Conservation (phyloP, 2,113 vertebrate genomes). For the Mellivora capensis region DNA sequence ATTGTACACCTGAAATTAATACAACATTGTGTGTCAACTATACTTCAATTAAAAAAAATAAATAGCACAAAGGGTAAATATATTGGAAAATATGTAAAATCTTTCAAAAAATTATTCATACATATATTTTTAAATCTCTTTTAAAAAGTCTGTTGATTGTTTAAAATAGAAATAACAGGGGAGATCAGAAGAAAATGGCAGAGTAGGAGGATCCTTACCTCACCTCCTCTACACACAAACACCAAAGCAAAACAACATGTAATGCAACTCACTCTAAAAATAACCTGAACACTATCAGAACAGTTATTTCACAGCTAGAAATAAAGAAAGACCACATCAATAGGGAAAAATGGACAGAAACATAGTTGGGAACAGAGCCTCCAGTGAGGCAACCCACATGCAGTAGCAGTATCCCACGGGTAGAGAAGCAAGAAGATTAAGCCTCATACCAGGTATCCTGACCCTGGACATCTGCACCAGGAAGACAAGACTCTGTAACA, state of each 20-base stretch:
- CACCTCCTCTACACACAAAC: background rate
- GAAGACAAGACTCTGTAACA: background rate
- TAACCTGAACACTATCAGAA: background rate
- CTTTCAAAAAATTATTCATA: background rate
- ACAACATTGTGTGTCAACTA: background rate
- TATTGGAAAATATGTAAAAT: background rate
- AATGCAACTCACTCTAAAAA: background rate
- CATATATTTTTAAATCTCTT: background rate
- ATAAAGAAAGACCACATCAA: background rate
- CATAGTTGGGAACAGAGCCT: background rate
- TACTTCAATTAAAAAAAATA: background rate
- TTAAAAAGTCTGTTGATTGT: background rate
- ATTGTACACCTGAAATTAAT: background rate
- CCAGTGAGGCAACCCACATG: background rate
- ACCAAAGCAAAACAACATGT: background rate
- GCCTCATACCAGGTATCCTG: too few species aligned
- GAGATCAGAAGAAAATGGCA: background rate
- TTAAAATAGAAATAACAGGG: background rate
- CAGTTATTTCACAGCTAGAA: background rate
- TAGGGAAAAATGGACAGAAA: background rate
- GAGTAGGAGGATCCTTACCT: background rate
- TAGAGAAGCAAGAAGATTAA: background rate
- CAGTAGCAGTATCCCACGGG: background rate
- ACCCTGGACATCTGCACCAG: background rate
- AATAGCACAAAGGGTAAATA: background rate